Evolutionary conservation across 2,797 vertebrate genomes (phyloP).

Genomic region (Sebastolobus alascanus): DNA sequence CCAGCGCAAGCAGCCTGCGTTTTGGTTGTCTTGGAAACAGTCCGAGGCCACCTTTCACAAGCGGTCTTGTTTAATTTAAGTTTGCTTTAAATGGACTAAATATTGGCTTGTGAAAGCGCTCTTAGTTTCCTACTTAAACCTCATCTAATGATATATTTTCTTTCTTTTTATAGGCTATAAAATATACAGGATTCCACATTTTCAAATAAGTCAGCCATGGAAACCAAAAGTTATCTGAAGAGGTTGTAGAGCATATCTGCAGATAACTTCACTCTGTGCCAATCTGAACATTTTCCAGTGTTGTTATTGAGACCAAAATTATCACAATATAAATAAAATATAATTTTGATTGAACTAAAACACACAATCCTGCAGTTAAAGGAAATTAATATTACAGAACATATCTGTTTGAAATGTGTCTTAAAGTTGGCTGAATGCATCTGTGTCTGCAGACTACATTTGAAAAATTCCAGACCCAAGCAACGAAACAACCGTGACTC

Average conservation of each 20-base stretch:
- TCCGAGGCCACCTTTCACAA: no score
- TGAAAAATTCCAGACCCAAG: not conserved
- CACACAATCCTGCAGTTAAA: not conserved
- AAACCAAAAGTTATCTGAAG: not conserved
- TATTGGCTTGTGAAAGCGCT: no score
- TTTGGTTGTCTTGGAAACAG: no score
- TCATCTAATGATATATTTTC: not conserved
- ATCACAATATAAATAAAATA: not conserved
- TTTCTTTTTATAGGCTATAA: not conserved
- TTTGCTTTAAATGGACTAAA: no score
- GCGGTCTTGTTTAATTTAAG: no score
- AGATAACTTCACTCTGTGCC: not conserved
- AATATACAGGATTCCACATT: not conserved
- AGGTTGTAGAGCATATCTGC: not conserved
- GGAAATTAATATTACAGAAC: not conserved
- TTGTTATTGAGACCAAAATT: not conserved
- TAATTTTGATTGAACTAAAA: not conserved
- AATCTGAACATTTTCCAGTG: not conserved
- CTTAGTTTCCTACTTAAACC: not conserved
- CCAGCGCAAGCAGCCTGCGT: no score
- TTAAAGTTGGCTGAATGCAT: not conserved
- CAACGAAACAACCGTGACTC: slow-evolving; percentile 10
- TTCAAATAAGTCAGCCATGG: not conserved
- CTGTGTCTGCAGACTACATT: slow-evolving; percentile 10
- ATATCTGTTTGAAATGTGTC: not conserved